Evolutionary conservation across 2,888 invertebrate genomes (phyloP), one percentile per base, ranked within the genome.

Genomic region (Agonum fuliginosum): DNA sequence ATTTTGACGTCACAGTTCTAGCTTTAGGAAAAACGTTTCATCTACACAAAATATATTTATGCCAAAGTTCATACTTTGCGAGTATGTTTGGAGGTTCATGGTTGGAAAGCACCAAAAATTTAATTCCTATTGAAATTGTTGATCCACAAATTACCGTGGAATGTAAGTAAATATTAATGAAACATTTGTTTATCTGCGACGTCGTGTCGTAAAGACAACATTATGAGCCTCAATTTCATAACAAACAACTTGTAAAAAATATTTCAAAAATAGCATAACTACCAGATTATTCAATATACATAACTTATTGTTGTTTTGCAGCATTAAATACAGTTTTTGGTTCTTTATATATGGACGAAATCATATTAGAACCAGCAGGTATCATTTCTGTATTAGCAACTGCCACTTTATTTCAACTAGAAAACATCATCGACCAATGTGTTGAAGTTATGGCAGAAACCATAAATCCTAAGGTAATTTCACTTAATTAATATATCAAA

Each of bases 71-170:
- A 0, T 94, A 94, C 84, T 95, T 95, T 86, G 89, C 91, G 8
- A 93, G 93, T 82, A 94, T 95, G 94, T 94, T 94, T 85, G 92
- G 91, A 82, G 94, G 94, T 2, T 90, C 92, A 1, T 95, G 94
- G 94, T 89, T 90, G 81, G 94, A 95, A 86, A 89, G 92, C 0
- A 89, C 89, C 65, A 90, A 92, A 85, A 89, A 90, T 80, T 88
- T 90, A 78, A 90, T 95, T 41, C 88, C 87, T 74, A 92, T 94
- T 71, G 91, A 93, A 85, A 91, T 94, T 69, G 88, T 91, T 1
- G 94, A 94, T 88, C 91, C 92, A 10, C 90, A 91, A 79, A 92
- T 94, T 78, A 93, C 91, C 2, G 83, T 89, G 75, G 91, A 92
- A 76, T 91, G 93, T 93, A 87, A 88, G 87, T 83, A n/a, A n/a